These are phyloP conservation scores for Lepidocolaptes lacrymiger DNA, from an alignment of 2,797 vertebrate species.

Conservation along the genomic window DNA sequence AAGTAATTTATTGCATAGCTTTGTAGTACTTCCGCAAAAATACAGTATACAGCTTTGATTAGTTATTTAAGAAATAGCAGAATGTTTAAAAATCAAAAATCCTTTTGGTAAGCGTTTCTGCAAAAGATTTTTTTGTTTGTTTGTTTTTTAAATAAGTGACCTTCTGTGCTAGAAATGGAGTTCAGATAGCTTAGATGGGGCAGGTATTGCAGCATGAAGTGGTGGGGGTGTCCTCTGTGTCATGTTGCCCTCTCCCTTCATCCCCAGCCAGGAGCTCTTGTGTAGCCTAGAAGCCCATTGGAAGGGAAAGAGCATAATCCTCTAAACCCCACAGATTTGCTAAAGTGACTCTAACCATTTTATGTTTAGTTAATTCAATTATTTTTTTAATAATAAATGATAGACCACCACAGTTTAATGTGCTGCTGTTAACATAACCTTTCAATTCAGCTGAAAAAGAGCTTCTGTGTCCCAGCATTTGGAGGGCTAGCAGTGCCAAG, in stretches of 20 bases:
- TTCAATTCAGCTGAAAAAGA: not conserved
- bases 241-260: not conserved
- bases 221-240: not conserved
- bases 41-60: not conserved
- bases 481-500: not conserved
- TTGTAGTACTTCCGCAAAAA: not conserved
- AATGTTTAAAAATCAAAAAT: not conserved
- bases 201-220: not conserved
- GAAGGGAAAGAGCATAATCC: not conserved
- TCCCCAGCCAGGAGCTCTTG: not conserved
- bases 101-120: not conserved
- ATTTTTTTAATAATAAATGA: not conserved
- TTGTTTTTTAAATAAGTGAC: not conserved
- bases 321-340: not conserved
- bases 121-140: not conserved
- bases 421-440: not conserved
- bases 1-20: not conserved
- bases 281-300: not conserved
- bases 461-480: not conserved
- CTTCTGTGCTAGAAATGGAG: not conserved
- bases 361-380: not conserved
- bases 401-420: not conserved
- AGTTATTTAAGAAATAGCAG: not conserved
- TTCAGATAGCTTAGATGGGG: not conserved
- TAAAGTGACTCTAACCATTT: not conserved